Conservation (phyloP, 2,888 invertebrate species). For the Beris morrisii region DNA sequence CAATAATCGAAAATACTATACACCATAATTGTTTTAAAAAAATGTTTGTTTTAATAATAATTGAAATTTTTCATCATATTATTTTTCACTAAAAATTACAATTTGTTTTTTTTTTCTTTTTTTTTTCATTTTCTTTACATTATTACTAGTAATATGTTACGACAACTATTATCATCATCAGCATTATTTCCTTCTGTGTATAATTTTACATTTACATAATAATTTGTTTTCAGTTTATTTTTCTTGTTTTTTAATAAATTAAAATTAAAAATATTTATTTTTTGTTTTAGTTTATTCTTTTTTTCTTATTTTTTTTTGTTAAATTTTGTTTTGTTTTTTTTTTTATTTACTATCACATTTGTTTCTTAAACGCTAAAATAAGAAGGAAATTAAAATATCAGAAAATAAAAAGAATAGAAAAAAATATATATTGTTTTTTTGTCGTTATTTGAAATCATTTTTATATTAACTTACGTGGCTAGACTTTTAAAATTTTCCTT, state of each 20-base stretch:
- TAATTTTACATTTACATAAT: background rate
- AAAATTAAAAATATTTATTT: constrained; percentile 3
- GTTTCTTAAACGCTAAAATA: constrained; percentile 13
- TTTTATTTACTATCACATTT: constrained; percentile 30
- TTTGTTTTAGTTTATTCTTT: constrained; percentile 6
- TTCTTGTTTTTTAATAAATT: constrained; percentile 13
- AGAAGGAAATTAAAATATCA: constrained; percentile 1
- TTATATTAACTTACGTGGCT: no score
- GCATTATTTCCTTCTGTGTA: constrained; percentile 7
- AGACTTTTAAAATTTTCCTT: no score
- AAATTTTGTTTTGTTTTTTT: constrained; percentile 19
- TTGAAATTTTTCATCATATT: background rate
- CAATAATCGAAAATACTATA: no score
- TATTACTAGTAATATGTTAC: constrained; percentile 25
- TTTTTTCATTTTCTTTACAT: background rate
- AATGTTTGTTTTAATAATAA: no score
- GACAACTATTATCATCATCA: constrained; percentile 16
- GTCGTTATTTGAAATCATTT: background rate
- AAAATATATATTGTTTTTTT: background rate
- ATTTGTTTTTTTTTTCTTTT: background rate
- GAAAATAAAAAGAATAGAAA: background rate
- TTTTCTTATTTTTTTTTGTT: constrained; percentile 19
- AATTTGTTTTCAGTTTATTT: background rate
- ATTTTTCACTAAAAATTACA: constrained; percentile 17
- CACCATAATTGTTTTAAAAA: no score